A percentile compares a stretch with the other conserved stretches of the same genome.
phyloP scores from a whole-genome alignment of 2,888 invertebrate species.

The Syrista parreyssii region DNA sequence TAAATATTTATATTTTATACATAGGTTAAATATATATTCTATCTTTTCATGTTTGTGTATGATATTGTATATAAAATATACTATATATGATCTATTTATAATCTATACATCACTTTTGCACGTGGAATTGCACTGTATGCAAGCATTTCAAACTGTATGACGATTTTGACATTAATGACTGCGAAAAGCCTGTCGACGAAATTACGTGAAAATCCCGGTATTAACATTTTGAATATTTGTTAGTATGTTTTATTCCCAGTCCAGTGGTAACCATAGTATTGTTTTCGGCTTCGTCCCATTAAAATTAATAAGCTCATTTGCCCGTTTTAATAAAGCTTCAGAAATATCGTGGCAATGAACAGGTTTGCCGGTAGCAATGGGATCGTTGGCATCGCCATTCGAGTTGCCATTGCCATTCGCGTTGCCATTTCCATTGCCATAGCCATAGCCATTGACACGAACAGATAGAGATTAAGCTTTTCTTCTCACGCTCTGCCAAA shows the following conservation, averaged over 20 bases:
- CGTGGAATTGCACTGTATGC: background rate
- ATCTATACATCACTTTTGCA: too few relatives aligned
- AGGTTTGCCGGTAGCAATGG: background rate
- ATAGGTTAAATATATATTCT: too few relatives aligned
- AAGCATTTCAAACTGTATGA: background rate
- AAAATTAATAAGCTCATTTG: background rate
- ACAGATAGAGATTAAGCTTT: background rate
- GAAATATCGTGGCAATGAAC: background rate
- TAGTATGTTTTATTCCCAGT: background rate
- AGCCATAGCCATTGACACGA: background rate
- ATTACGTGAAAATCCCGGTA: background rate
- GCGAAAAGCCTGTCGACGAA: background rate
- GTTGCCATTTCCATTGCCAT: background rate
- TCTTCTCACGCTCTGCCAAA: background rate
- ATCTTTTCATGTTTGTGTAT: too few relatives aligned
- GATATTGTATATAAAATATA: too few relatives aligned
- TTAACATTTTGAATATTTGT: background rate
- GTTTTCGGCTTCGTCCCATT: background rate
- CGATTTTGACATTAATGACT: background rate
- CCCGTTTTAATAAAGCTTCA: background rate
- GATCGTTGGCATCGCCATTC: background rate
- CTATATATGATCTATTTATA: too few relatives aligned
- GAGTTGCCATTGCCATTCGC: background rate
- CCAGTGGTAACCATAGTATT: background rate
- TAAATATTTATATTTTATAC: too few relatives aligned